Evolutionary conservation across 2,113 vertebrate species (phyloP).

Genomic region (Pimephales promelas): DNA sequence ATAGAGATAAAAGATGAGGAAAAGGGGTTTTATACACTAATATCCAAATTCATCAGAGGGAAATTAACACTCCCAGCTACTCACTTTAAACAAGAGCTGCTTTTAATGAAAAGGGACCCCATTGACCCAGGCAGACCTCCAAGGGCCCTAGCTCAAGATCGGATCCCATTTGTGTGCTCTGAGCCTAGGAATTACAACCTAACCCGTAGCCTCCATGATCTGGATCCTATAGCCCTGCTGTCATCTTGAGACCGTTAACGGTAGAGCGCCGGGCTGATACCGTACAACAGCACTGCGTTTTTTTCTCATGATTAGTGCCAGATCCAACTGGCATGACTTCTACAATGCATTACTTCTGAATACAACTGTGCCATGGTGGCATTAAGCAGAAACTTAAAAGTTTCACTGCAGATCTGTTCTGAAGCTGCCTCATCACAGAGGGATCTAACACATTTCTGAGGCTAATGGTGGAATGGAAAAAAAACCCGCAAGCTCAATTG

Average conservation of each 20-base stretch:
- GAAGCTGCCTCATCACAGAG: background rate
- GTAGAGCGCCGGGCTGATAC: background rate
- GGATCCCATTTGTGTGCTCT: slow-evolving; percentile 52
- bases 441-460: background rate
- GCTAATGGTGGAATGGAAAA: no score
- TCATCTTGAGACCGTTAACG: slow-evolving; percentile 66
- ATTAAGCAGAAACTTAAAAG: background rate
- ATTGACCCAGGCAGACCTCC: slow-evolving; percentile 41
- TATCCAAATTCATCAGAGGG: slow-evolving; percentile 40
- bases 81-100: slow-evolving; percentile 47
- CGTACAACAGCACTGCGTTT: background rate
- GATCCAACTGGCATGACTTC: background rate
- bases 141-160: slow-evolving; percentile 35
- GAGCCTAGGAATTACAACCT: slow-evolving; percentile 58
- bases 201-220: slow-evolving; percentile 55
- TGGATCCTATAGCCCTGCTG: slow-evolving; percentile 64
- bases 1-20: slow-evolving; percentile 38
- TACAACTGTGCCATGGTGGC: background rate
- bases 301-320: slow-evolving; percentile 4
- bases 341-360: slow-evolving; percentile 4
- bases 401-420: slow-evolving; percentile 38
- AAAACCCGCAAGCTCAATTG: no score
- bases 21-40: slow-evolving; percentile 23
- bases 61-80: slow-evolving; percentile 50
- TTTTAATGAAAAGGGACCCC: slow-evolving; percentile 60